Evolutionary conservation across 2,888 invertebrate species (phyloP), one percentile per base, ranked within the genome.

Genomic region (Habroteleia sp.): DNA sequence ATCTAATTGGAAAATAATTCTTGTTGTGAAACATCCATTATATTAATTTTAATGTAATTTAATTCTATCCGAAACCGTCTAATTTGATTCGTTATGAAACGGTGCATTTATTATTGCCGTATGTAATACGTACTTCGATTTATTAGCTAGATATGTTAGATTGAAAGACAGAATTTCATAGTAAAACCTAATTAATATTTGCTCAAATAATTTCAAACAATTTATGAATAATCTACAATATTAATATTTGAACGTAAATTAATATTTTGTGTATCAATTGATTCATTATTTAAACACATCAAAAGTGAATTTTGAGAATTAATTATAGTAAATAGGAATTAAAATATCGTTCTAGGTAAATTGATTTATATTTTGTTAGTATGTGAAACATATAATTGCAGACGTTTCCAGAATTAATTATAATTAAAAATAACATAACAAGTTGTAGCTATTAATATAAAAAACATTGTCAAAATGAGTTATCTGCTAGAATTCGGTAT

Each of bases 181-280:
- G 13, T 42, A 25, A 42, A 42, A 42, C 13, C 3, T 42, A 42
- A 44, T 44, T 44, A 25, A 29, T 29, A 44, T 44, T 13, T 13
- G 42, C n/a, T 3, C 0, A 42, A 42, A 42, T 42, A 25, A 25
- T 42, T 25, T 13, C 7, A 42, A 6, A 39, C 20, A 39, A 20
- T 39, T 8, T 39, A 0, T 39, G 20, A 20, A 39, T 20, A 20
- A 39, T 39, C 8, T 3, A 37, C 8, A 8, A 17, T 8, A 35
- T 17, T 16, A 37, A 8, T 8, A 37, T 17, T n/a, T 1, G 17
- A 4, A 13, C 10, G 14, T 35, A 17, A 17, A 37, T 17, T 17
- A 7, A 17, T 3, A 17, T 16, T 37, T 37, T 37, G 5, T 37
- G 16, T n/a, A 37, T 8, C 16, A 8, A 17, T 8, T n/a, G n/a